Evolutionary conservation across 2,797 vertebrate species (phyloP).

Genomic region (Clarias laeviceps): DNA sequence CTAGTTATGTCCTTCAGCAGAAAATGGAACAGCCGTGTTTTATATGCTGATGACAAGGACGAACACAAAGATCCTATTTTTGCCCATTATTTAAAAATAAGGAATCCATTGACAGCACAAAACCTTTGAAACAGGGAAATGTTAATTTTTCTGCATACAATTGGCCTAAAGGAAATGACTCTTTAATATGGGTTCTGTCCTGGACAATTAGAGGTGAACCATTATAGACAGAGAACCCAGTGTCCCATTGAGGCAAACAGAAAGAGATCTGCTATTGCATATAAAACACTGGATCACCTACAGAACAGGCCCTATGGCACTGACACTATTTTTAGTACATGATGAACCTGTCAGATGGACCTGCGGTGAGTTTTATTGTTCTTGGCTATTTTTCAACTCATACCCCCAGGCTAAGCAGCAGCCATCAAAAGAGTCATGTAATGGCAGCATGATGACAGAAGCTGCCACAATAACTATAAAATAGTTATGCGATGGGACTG

Average conservation of each 20-base stretch:
- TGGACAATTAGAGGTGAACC: slow-evolving; percentile 14
- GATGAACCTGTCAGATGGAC: slow-evolving; percentile 39
- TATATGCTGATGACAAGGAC: background rate
- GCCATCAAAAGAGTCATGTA: slow-evolving; percentile 11
- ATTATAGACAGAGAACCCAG: background rate
- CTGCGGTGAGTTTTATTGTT: slow-evolving; percentile 34
- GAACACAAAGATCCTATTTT: background rate
- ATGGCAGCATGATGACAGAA: slow-evolving; percentile 14
- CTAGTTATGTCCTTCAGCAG: background rate
- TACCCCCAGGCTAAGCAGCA: slow-evolving; percentile 10
- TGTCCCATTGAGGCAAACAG: background rate
- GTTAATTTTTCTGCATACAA: slow-evolving; percentile 5
- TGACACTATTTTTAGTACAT: slow-evolving; percentile 26
- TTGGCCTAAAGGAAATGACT: slow-evolving; percentile 20
- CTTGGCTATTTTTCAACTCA: slow-evolving; percentile 33
- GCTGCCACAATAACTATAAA: slow-evolving; percentile 33
- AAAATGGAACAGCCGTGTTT: background rate
- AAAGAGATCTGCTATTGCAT: slow-evolving; percentile 5
- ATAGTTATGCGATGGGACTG: slow-evolving; percentile 4
- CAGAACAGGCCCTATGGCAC: background rate
- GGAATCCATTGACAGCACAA: background rate
- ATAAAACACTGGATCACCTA: background rate
- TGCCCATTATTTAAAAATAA: background rate
- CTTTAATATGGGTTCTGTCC: slow-evolving; percentile 6
- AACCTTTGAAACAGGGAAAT: background rate